Evolutionary conservation across 2,797 vertebrate genomes (phyloP), one percentile per base, ranked within the genome.

Genomic region (Mormyrops boulengeri): DNA sequence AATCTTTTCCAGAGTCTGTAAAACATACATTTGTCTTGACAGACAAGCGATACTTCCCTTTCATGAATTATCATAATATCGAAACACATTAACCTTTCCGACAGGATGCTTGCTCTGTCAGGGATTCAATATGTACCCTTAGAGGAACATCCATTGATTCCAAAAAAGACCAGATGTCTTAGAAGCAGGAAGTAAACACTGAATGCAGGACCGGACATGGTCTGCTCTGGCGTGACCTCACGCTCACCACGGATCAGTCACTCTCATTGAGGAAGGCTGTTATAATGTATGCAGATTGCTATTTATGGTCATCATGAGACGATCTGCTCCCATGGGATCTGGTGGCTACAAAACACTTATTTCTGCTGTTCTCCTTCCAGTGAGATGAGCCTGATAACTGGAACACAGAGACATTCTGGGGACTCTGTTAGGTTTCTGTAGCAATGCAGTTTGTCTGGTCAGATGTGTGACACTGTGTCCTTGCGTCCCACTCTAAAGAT

Each of bases 241-340:
- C 49, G 69, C 87, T 60, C 87, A 47, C 87, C 87, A 66, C 22
- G 11, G 57, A 88, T 88, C 34, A 49, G 22, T n/a, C 60, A 26
- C 38, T 3, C 87, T 88, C 41, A 19, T 30, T 49, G 34, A 66
- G 41, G n/a, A 57, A 55, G 87, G 60, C 57, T 66, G 19, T 66
- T 66, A 57, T 69, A 26, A 66, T 89, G 62, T 89, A 44, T 38
- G 47, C n/a, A 47, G 38, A 49, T 44, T 88, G 87, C 87, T 69
- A 66, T 88, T 66, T 69, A 88, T 88, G 87, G 38, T 69, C 50
- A 34, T 12, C 60, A 88, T 69, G 57, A 66, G 60, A 7, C 44
- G n/a, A 26, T 9, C 34, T 6, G 26, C 8, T 85, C 57, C 60
- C n/a, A 9, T 49, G n/a, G 60, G 38, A 30, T 57, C 34, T 22